A percentile compares a stretch with the other conserved stretches of the same genome.
Conservation (phyloP, 1,140 invertebrate species). For the Drusus annulatus region DNA sequence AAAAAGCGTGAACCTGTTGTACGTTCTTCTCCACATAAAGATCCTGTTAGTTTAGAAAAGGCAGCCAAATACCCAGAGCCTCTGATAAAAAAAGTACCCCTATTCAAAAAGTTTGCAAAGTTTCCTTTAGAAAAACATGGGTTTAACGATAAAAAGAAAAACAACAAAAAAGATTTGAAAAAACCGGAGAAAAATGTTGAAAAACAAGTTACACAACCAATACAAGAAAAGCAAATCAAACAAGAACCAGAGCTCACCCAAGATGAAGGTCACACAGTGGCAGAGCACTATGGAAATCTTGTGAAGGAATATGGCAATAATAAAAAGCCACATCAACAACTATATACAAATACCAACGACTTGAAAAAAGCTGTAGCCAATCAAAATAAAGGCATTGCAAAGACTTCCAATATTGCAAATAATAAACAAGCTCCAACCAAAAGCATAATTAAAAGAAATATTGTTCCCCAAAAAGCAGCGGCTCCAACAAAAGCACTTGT, state of each 20-base stretch:
- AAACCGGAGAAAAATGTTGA: conserved; percentile 51
- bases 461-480: conserved; percentile 25
- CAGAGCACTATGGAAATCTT: conserved; percentile 86
- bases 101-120: conserved; percentile 70
- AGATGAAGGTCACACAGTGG: conserved; percentile 79
- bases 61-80: conserved; percentile 65
- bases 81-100: conserved; percentile 64
- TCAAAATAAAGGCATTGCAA: conserved; percentile 60
- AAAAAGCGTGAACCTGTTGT: conserved; percentile 70
- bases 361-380: conserved; percentile 74
- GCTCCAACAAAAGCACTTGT: conserved; percentile 49
- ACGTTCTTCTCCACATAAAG: conserved; percentile 13
- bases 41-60: conserved; percentile 60
- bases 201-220: conserved; percentile 27
- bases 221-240: conserved; percentile 46
- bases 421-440: not conserved
- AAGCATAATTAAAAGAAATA: not conserved
- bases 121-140: conserved; percentile 67
- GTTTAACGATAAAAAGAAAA: conserved; percentile 65
- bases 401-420: conserved; percentile 3
- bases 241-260: conserved; percentile 64
- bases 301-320: conserved; percentile 77
- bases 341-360: conserved; percentile 77
- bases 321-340: conserved; percentile 70
- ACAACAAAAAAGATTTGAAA: conserved; percentile 55